Evolutionary conservation across 1,140 invertebrate genomes (phyloP).

Genomic region (Philopotamus ludificatus): DNA sequence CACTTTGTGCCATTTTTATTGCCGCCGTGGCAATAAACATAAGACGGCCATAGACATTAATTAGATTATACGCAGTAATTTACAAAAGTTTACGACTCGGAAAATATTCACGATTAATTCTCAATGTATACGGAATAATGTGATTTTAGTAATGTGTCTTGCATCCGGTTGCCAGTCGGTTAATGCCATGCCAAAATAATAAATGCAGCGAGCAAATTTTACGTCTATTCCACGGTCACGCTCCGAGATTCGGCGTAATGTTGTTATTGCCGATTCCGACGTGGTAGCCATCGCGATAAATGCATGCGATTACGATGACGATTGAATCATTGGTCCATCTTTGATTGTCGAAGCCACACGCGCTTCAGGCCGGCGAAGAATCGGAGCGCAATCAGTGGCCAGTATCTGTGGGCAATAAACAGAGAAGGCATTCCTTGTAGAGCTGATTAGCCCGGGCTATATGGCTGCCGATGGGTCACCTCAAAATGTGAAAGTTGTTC

Average conservation of each 20-base stretch:
- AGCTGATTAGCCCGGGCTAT: slow-evolving; percentile 26
- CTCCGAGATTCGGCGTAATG: no score
- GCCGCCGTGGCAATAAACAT: slow-evolving; percentile 14
- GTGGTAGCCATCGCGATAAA: no score
- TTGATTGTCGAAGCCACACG: no score
- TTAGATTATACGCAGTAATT: slow-evolving; percentile 28
- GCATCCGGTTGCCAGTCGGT: slow-evolving; percentile 12
- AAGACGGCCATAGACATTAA: slow-evolving; percentile 19
- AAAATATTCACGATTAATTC: slow-evolving; percentile 29
- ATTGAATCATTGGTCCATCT: no score
- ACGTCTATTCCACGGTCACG: no score
- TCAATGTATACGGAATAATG: background rate
- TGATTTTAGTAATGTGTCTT: slow-evolving; percentile 16
- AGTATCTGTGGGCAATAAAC: slow-evolving; percentile 28
- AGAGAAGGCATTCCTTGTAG: slow-evolving; percentile 36
- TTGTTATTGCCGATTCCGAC: no score
- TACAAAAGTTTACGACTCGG: slow-evolving; percentile 18
- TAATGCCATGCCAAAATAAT: no score
- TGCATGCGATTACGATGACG: no score
- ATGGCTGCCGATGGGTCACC: slow-evolving; percentile 22
- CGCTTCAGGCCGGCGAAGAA: background rate
- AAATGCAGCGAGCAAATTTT: no score
- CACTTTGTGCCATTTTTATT: slow-evolving; percentile 8
- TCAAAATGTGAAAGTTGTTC: slow-evolving; percentile 29
- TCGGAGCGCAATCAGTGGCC: background rate